Conservation (phyloP, 1,140 invertebrate genomes). For the Olivierus martensii region DNA sequence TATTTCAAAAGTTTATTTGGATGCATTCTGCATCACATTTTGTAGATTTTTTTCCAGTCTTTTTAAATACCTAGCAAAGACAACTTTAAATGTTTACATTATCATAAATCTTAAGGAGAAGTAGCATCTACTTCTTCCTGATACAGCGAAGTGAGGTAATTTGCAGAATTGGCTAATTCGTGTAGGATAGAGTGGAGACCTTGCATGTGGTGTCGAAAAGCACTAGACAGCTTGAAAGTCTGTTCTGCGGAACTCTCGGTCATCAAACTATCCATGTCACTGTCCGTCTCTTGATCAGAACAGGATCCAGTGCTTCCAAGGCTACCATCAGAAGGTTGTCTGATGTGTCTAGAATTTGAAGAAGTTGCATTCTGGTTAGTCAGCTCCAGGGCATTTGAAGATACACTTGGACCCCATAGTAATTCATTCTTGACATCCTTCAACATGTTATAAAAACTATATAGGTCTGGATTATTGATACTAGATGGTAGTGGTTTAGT, state of each 20-base stretch:
- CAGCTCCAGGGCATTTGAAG: neutral
- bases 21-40: too few species aligned
- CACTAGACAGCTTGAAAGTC: slow-evolving; percentile 37
- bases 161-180: slow-evolving; percentile 64
- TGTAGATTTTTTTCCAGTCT: too few species aligned
- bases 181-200: slow-evolving; percentile 62
- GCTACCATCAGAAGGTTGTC: slow-evolving; percentile 11
- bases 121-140: slow-evolving; percentile 54
- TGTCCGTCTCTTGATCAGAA: slow-evolving; percentile 10
- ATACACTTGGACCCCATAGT: slow-evolving; percentile 45
- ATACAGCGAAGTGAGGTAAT: slow-evolving; percentile 66
- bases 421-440: slow-evolving; percentile 68
- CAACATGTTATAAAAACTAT: neutral
- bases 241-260: slow-evolving; percentile 24
- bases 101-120: too few species aligned
- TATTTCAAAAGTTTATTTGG: too few species aligned
- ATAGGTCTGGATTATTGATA: too few species aligned
- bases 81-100: too few species aligned
- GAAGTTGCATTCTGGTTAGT: slow-evolving; percentile 7
- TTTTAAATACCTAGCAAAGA: too few species aligned
- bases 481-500: neutral
- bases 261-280: slow-evolving; percentile 15
- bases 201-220: slow-evolving; percentile 54
- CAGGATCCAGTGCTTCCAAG: slow-evolving; percentile 10
- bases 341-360: slow-evolving; percentile 24